phyloP scores from a whole-genome alignment of 2,113 vertebrate species.

The Trichechus manatus region DNA sequence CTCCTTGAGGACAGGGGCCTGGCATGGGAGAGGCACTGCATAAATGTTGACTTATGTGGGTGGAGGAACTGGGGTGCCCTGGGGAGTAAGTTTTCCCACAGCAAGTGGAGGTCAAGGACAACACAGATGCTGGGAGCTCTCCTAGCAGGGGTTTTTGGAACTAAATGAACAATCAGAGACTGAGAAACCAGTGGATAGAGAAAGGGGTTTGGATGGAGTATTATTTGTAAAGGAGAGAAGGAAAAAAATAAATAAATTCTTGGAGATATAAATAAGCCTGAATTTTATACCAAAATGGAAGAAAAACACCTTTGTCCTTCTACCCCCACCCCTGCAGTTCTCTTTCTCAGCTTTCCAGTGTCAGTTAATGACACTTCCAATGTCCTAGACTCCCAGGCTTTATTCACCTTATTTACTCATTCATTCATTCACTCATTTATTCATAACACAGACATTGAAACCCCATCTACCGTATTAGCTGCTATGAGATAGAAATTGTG shows the following conservation, averaged over 20 bases:
- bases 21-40: not conserved
- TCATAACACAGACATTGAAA: not conserved
- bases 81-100: not conserved
- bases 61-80: not conserved
- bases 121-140: not conserved
- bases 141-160: not conserved
- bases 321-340: not conserved
- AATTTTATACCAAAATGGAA: not conserved
- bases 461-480: no score
- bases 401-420: not conserved
- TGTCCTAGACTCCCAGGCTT: not conserved
- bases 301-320: not conserved
- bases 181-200: not conserved
- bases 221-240: not conserved
- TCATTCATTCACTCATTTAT: no score
- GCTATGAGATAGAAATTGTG: not conserved
- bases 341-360: not conserved
- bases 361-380: not conserved
- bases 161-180: not conserved
- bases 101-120: not conserved
- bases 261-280: not conserved
- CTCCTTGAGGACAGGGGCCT: not conserved
- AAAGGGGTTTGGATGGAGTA: not conserved
- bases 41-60: not conserved
- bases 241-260: not conserved